Conservation (phyloP, 2,113 vertebrate genomes). For the Labrus mixtus region DNA sequence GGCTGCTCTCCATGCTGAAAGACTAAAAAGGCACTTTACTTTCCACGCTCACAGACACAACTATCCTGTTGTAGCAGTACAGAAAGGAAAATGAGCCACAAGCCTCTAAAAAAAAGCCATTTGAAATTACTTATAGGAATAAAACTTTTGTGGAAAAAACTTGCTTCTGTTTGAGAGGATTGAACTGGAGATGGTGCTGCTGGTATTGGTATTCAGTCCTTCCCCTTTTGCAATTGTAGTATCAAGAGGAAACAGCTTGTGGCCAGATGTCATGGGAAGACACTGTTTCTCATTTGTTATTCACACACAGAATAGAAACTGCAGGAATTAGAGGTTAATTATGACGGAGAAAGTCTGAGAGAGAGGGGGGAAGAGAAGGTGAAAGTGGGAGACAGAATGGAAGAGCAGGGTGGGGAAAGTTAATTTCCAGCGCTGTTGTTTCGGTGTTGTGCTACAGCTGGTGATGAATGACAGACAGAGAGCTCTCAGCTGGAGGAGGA, state of each 20-base stretch:
- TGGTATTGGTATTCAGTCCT: conserved; percentile 58
- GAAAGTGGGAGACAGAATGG: conserved; percentile 27
- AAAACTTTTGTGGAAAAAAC: conserved; percentile 27
- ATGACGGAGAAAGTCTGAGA: conserved; percentile 56
- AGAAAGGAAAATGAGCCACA: conserved; percentile 33
- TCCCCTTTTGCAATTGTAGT: conserved; percentile 41
- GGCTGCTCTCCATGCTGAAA: conserved; percentile 1
- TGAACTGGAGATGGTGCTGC: conserved; percentile 33
- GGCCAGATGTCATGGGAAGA: conserved; percentile 75
- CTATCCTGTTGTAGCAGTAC: background rate
- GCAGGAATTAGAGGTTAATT: conserved; percentile 79
- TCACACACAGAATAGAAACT: conserved; percentile 67
- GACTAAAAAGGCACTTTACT: conserved; percentile 8
- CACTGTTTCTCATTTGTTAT: conserved; percentile 72
- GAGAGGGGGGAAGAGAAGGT: background rate
- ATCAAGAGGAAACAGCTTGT: conserved; percentile 74
- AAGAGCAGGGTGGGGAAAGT: conserved; percentile 45
- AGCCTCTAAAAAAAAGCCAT: conserved; percentile 38
- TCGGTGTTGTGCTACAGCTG: conserved; percentile 71
- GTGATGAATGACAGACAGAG: conserved; percentile 78
- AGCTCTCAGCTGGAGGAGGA: conserved; percentile 74
- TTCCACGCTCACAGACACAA: conserved; percentile 20
- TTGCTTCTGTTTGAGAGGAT: conserved; percentile 11
- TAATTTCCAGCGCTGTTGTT: conserved; percentile 66
- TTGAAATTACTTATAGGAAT: conserved; percentile 40